Conservation (phyloP, 2,797 vertebrate genomes). For the Pseudocheirus occidentalis region DNA sequence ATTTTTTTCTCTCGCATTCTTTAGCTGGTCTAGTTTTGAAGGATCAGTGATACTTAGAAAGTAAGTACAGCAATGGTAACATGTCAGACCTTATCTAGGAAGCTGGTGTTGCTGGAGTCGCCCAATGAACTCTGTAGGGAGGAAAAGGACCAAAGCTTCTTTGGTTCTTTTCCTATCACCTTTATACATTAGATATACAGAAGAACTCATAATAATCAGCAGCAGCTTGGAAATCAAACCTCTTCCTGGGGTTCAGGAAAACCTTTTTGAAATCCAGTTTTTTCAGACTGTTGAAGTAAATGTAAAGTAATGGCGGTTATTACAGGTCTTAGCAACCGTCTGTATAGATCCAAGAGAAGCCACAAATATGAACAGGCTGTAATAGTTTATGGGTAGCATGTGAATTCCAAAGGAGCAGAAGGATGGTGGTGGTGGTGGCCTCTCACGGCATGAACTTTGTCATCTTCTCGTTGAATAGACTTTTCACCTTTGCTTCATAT, state of each 20-base stretch:
- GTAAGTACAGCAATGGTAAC: background rate
- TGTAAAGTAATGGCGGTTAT: background rate
- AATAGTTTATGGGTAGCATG: background rate
- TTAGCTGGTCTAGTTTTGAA: background rate
- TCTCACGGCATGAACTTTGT: background rate
- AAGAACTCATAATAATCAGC: background rate
- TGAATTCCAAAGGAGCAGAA: background rate
- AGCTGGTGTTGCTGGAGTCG: background rate
- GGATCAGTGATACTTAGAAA: background rate
- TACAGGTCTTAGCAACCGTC: background rate
- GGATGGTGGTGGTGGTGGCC: too few relatives aligned
- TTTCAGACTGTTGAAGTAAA: background rate
- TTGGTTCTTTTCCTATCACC: background rate
- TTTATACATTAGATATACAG: background rate
- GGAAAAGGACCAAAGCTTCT: background rate
- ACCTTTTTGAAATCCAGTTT: background rate
- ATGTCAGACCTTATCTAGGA: background rate
- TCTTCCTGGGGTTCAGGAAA: background rate
- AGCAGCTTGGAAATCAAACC: background rate
- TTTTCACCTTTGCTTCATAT: background rate
- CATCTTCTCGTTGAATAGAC: background rate
- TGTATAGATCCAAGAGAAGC: background rate
- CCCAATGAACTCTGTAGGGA: background rate
- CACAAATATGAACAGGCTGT: background rate
- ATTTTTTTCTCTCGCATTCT: background rate